Evolutionary conservation across 2,888 invertebrate genomes (phyloP).

Genomic region (Ramazzottius varieornatus): DNA sequence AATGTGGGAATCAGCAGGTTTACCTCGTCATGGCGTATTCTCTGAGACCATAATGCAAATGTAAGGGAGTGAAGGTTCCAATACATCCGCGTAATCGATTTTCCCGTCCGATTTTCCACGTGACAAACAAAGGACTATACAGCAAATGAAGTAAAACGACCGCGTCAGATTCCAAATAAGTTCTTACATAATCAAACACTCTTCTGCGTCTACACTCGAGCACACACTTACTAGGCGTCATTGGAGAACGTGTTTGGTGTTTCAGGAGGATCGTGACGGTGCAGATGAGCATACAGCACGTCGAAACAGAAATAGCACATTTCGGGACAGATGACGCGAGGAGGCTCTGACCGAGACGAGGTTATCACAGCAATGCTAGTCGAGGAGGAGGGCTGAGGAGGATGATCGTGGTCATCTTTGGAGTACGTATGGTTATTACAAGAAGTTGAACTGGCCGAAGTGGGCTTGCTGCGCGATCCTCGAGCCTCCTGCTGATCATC

Average conservation of each 20-base stretch:
- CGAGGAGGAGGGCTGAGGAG: too few species aligned
- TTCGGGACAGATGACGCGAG: conserved; percentile 66
- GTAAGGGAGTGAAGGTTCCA: conserved; percentile 90
- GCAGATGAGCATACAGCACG: conserved; percentile 74
- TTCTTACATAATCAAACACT: background rate
- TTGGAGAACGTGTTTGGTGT: conserved; percentile 61
- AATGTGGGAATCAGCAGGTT: conserved; percentile 8
- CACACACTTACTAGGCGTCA: conserved; percentile 60
- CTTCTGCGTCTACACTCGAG: background rate
- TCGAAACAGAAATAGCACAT: conserved; percentile 99
- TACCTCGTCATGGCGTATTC: conserved; percentile 81
- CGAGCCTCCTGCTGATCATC: background rate
- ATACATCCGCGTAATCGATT: conserved; percentile 86
- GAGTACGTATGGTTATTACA: too few species aligned
- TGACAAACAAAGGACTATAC: conserved; percentile 83
- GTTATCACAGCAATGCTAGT: too few species aligned
- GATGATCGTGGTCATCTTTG: too few species aligned
- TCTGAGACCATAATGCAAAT: conserved; percentile 67
- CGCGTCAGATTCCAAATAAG: background rate
- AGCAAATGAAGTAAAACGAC: conserved; percentile 7
- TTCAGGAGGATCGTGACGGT: conserved; percentile 69
- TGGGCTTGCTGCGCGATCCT: too few species aligned
- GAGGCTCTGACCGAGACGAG: too few species aligned
- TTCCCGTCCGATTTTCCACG: conserved; percentile 93
- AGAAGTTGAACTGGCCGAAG: too few species aligned